Evolutionary conservation across 2,797 vertebrate species (phyloP).

Genomic region (Syncerus caffer): DNA sequence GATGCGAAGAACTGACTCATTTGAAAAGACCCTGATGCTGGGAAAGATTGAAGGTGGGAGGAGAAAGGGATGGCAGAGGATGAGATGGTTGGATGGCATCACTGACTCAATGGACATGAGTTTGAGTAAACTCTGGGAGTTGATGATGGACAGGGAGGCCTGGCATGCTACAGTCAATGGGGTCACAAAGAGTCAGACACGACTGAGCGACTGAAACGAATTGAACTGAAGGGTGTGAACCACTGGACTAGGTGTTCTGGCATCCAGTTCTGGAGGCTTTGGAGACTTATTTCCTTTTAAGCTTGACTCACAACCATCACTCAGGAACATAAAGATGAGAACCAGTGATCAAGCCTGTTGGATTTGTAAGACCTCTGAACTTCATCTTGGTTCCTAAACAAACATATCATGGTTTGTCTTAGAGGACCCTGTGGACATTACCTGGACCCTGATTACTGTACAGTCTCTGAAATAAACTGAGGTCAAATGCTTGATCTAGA

Average conservation of each 20-base stretch:
- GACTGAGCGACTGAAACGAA: background rate
- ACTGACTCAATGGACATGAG: background rate
- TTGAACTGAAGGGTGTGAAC: background rate
- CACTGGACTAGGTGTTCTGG: background rate
- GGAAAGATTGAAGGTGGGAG: background rate
- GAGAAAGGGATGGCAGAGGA: background rate
- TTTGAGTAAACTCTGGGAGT: background rate
- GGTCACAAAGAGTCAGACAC: background rate
- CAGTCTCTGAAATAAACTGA: background rate
- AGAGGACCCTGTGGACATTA: background rate
- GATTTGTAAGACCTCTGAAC: background rate
- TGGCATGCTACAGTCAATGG: fast-evolving
- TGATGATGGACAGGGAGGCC: background rate
- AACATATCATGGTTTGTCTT: background rate
- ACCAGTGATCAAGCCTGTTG: background rate
- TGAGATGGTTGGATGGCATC: background rate
- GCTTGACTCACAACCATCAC: background rate
- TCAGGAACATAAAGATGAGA: background rate
- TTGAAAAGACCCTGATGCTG: background rate
- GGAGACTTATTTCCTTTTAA: constrained; percentile 22
- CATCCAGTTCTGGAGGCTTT: background rate
- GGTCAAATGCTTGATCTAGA: background rate
- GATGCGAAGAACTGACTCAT: background rate
- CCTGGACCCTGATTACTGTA: background rate
- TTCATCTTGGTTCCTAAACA: constrained; percentile 15